phyloP scores from a whole-genome alignment of 1,140 invertebrate genomes.

The Sycophila sp. region DNA sequence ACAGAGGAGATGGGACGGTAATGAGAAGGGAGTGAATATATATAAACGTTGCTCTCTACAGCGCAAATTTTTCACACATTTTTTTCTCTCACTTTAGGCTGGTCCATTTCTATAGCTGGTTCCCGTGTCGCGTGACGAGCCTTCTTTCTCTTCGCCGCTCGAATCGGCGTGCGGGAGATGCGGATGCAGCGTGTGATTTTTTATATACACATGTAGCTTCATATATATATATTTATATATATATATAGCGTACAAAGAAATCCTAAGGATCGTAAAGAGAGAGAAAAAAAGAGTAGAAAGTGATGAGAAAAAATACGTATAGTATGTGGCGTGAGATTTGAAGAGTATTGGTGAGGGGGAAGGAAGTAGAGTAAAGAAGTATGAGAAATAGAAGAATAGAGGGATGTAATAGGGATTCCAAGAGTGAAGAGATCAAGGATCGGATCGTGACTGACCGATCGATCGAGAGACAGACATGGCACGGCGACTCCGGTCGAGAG shows the following conservation, averaged over 20 bases:
- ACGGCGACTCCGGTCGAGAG: conserved; percentile 66
- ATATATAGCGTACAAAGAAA: no score
- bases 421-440: conserved; percentile 47
- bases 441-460: conserved; percentile 46
- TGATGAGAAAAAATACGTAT: background rate
- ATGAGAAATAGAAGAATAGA: conserved; percentile 12
- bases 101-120: conserved; percentile 16
- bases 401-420: conserved; percentile 38
- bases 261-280: conserved; percentile 2
- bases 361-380: background rate
- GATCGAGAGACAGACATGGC: conserved; percentile 62
- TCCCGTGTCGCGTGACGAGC: background rate
- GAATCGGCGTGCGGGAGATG: conserved; percentile 18
- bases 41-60: background rate
- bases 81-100: conserved; percentile 7
- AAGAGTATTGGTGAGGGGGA: background rate
- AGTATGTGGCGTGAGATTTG: no score
- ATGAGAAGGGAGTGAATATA: background rate
- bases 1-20: background rate
- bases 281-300: background rate
- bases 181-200: conserved; percentile 13
- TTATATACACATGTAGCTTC: conserved; percentile 9
- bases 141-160: background rate
- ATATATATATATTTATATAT: conserved; percentile 13
- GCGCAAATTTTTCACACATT: conserved; percentile 15